Evolutionary conservation across 2,113 vertebrate genomes (phyloP).

Genomic region (Zeus faber): DNA sequence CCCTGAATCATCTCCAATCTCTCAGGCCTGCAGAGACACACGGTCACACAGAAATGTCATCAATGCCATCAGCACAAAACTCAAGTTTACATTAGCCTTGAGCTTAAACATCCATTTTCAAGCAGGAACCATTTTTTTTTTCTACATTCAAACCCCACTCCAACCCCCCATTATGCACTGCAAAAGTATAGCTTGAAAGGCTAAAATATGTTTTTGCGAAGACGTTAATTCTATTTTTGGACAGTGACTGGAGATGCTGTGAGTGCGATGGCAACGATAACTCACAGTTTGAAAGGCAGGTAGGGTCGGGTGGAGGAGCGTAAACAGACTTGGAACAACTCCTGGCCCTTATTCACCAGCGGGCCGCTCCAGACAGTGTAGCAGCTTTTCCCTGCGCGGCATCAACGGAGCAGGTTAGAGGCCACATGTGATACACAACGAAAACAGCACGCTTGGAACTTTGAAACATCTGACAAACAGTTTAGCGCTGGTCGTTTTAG

Average conservation of each 20-base stretch:
- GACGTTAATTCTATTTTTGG: too few species aligned
- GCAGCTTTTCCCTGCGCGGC: constrained; percentile 75
- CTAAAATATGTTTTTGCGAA: too few species aligned
- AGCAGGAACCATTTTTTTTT: too few species aligned
- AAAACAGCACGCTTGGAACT: too few species aligned
- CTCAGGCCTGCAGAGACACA: constrained; percentile 76
- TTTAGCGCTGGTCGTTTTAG: too few species aligned
- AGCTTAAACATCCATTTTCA: too few species aligned
- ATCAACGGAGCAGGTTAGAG: constrained; percentile 21
- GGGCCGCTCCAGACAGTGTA: constrained; percentile 92
- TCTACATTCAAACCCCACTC: too few species aligned
- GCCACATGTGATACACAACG: neutral
- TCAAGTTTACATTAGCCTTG: neutral
- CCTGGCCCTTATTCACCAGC: constrained; percentile 86
- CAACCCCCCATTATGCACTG: too few species aligned
- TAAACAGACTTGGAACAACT: constrained; percentile 85
- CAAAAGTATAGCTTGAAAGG: too few species aligned
- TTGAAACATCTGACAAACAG: too few species aligned
- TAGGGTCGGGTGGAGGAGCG: constrained; percentile 79
- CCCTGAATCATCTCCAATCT: constrained; percentile 86
- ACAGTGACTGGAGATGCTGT: too few species aligned
- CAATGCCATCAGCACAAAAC: neutral
- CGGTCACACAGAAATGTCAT: neutral
- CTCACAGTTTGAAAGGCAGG: constrained; percentile 93
- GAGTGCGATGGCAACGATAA: too few species aligned